Evolutionary conservation across 1,140 invertebrate genomes (phyloP), one percentile per base, ranked within the genome.

Genomic region (Trichonephila clavipes): DNA sequence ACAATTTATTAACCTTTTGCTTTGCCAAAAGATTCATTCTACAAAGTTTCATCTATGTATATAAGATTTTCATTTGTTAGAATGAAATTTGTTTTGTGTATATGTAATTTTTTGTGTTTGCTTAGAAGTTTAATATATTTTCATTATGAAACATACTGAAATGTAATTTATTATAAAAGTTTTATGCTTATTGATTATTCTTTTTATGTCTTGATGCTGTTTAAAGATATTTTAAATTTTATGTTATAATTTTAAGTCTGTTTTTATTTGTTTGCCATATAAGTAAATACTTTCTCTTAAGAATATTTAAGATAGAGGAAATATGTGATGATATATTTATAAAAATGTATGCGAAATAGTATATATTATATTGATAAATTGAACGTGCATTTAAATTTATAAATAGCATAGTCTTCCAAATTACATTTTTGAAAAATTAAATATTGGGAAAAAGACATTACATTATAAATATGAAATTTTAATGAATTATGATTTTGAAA

Each of bases 61-160:
- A 88, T 88, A 77, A 88, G 16, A 64, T 28, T 81, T 8, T 83
- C 64, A 87, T 87, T 92, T 92, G 88, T 85, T 81, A 44, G 81
- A 92, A 69, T 86, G 62, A 92, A 69, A 59, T 90, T 90, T 72
- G 44, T 64, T 91, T 91, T 21, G 40, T 81, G 82, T 93, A 81
- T 44, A 81, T 58, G 62, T 24, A 93, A 14, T 51, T 72, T 90
- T 44, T 16, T n/a, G 40, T 66, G 40, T 66, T 77, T 77, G 86
- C n/a, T 88, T 58, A 58, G 81, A 88, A 88, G 69, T 88, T 87
- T 88, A 69, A 93, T 93, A 93, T 93, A 77, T 81, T 77, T 81
- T 92, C 62, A 21, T 77, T 64, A 72, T n/a, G 83, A 77, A 66
- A 93, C 88, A 81, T 88, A 92, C 92, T 88, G 86, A 93, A 93